Evolutionary conservation across 2,113 vertebrate genomes (phyloP).

Genomic region (Pteropus alecto): DNA sequence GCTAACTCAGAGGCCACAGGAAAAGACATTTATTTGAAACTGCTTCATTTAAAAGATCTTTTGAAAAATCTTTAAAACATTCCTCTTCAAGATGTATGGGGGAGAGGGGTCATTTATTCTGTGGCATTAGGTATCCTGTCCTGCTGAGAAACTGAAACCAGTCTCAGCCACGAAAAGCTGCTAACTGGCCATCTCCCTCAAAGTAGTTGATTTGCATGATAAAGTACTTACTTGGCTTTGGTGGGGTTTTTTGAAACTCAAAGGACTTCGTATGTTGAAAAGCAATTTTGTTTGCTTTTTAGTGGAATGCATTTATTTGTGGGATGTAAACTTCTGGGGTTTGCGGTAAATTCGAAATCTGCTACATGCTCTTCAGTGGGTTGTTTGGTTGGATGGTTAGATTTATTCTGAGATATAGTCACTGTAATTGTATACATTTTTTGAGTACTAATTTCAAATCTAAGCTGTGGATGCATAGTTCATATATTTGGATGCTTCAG

Average conservation of each 20-base stretch:
- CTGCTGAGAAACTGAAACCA: conserved; percentile 78
- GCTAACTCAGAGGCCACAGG: neutral
- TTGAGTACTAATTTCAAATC: conserved; percentile 23
- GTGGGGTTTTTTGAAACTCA: conserved; percentile 60
- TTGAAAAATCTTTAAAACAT: neutral
- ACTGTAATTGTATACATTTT: conserved; percentile 41
- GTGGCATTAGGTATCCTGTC: conserved; percentile 72
- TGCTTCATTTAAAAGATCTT: conserved; percentile 73
- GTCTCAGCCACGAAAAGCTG: conserved; percentile 49
- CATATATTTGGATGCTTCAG: neutral
- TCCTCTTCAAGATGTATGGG: conserved; percentile 57
- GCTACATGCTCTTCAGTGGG: conserved; percentile 35
- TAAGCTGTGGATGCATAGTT: neutral
- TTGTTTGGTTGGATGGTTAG: conserved; percentile 36
- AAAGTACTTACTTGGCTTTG: conserved; percentile 61
- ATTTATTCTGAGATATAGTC: conserved; percentile 66
- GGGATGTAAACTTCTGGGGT: conserved; percentile 68
- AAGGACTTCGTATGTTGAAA: conserved; percentile 75
- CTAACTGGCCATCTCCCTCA: conserved; percentile 53
- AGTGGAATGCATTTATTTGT: conserved; percentile 72
- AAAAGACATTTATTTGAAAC: conserved; percentile 68
- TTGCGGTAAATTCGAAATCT: conserved; percentile 72
- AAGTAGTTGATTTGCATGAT: conserved; percentile 62
- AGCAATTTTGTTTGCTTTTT: conserved; percentile 79
- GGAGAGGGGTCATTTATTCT: conserved; percentile 56